Evolutionary conservation across 1,140 invertebrate species (phyloP), one percentile per base, ranked within the genome.

Genomic region (Orchesella cincta): DNA sequence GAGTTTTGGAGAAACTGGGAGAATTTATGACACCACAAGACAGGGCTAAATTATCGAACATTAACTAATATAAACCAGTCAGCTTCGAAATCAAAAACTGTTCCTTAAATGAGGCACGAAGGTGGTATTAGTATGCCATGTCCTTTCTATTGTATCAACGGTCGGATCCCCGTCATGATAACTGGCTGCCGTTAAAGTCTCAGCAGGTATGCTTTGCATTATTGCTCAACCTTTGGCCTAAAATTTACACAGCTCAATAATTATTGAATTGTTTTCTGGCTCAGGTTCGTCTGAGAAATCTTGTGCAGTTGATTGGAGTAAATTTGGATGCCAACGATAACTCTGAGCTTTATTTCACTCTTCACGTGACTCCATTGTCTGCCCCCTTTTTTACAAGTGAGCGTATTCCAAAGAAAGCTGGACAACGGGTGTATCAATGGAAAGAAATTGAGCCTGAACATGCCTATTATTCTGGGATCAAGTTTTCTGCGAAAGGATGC

Each of bases 381-480:
- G 90, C 92, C 73, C 93, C 93, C 20, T 92, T 96, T 81, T 97
- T 94, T 83, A 94, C 91, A 1, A 96, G 94, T 85, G 94, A 96
- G 84, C 89, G 89, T 81, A 87, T 94, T 76, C 88, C 89, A 75
- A 79, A 85, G 86, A 73, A 91, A 92, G 86, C 92, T 91, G 73
- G 46, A 23, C 26, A 35, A 18, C 1, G 74, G 36, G 62, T 79
- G 18, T 23, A 78, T 2, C 91, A 91, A 85, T 95, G 93, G 93
- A 88, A 89, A 75, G 90, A 91, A 85, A 86, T 92, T 75, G 89
- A 90, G 74, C 83, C 84, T 85, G 83, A 82, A 33, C 39, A 74
- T 71, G 78, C 84, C 28, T 29, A 80, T 81, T 79, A 78, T 79
- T 78, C 79, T 84, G 67, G 79, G 81, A 64, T 82, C 80, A 77